A percentile compares a stretch with the other conserved stretches of the same genome.
phyloP scores from a whole-genome alignment of 1,140 invertebrate species.

The Andricus grossulariae region DNA sequence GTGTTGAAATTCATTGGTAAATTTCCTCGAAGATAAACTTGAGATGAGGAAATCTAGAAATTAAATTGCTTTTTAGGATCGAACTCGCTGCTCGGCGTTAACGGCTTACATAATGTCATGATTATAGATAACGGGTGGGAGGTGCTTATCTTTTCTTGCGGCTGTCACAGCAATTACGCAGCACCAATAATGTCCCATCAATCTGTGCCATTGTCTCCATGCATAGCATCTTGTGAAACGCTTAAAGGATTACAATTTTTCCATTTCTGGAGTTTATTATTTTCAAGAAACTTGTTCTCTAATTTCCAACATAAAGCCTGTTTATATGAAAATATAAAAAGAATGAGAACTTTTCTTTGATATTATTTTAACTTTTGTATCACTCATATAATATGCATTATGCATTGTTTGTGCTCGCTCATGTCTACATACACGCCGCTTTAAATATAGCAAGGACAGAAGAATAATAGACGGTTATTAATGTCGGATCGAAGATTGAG shows the following conservation, averaged over 20 bases:
- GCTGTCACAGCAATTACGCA: constrained; percentile 29
- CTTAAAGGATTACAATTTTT: constrained; percentile 18
- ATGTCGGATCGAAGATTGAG: not conserved
- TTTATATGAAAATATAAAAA: not conserved
- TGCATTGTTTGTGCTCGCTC: constrained; percentile 9
- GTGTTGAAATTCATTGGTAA: too few species aligned
- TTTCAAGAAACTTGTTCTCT: constrained; percentile 25
- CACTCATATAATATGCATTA: not conserved
- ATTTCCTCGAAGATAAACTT: not conserved
- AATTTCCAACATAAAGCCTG: too few species aligned
- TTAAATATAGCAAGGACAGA: constrained; percentile 21
- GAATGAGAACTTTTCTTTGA: not conserved
- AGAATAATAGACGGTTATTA: constrained; percentile 21
- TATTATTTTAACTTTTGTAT: not conserved
- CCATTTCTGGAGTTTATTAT: constrained; percentile 20
- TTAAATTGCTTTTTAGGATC: constrained; percentile 12
- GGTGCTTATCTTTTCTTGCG: constrained; percentile 16
- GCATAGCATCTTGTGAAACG: constrained; percentile 9
- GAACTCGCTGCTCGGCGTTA: not conserved
- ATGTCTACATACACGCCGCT: not conserved
- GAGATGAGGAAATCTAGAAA: constrained; percentile 4
- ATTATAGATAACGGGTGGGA: constrained; percentile 23
- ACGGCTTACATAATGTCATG: constrained; percentile 10
- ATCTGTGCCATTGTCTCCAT: constrained; percentile 24
- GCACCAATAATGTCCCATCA: constrained; percentile 25